phyloP scores from a whole-genome alignment of 1,140 invertebrate species.

The Drosophila azteca region DNA sequence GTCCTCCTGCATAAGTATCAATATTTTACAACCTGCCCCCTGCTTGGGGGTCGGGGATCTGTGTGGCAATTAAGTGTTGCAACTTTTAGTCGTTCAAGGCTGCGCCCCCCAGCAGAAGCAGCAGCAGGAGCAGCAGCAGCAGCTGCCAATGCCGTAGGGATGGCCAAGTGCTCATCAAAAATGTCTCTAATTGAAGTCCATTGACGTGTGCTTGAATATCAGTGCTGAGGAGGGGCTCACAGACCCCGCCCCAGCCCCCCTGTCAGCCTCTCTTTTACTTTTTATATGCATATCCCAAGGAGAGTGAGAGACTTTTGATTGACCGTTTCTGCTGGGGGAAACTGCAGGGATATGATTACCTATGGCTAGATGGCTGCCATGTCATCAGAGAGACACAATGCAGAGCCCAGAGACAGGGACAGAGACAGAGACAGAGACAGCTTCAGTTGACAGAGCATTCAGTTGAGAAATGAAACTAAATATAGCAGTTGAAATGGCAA shows the following conservation, averaged over 20 bases:
- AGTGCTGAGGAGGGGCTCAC: neutral
- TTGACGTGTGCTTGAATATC: slow-evolving; percentile 36
- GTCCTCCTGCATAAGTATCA: slow-evolving; percentile 50
- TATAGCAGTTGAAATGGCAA: slow-evolving; percentile 5
- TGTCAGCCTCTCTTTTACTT: too few relatives aligned
- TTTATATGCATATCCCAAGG: too few relatives aligned
- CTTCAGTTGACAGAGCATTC: slow-evolving; percentile 37
- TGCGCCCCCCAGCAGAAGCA: slow-evolving; percentile 12
- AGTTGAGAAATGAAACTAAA: slow-evolving; percentile 57
- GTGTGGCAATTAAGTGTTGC: slow-evolving; percentile 47
- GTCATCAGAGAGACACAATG: slow-evolving; percentile 35
- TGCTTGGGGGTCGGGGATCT: neutral
- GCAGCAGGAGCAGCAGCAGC: too few relatives aligned
- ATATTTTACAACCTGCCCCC: slow-evolving; percentile 48
- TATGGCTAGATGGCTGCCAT: slow-evolving; percentile 12
- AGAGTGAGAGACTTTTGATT: slow-evolving; percentile 35
- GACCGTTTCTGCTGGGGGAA: slow-evolving; percentile 34
- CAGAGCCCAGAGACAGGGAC: slow-evolving; percentile 1
- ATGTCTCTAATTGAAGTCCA: slow-evolving; percentile 38
- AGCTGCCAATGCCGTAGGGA: slow-evolving; percentile 7
- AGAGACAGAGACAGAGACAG: slow-evolving; percentile 1
- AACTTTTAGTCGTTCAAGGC: slow-evolving; percentile 27
- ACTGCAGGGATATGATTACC: slow-evolving; percentile 45
- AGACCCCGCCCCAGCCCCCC: too few relatives aligned
- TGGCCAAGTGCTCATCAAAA: slow-evolving; percentile 16